A percentile compares a stretch with the other conserved stretches of the same genome.
Conservation (phyloP, 2,888 invertebrate genomes). For the Campoletis raptor region DNA sequence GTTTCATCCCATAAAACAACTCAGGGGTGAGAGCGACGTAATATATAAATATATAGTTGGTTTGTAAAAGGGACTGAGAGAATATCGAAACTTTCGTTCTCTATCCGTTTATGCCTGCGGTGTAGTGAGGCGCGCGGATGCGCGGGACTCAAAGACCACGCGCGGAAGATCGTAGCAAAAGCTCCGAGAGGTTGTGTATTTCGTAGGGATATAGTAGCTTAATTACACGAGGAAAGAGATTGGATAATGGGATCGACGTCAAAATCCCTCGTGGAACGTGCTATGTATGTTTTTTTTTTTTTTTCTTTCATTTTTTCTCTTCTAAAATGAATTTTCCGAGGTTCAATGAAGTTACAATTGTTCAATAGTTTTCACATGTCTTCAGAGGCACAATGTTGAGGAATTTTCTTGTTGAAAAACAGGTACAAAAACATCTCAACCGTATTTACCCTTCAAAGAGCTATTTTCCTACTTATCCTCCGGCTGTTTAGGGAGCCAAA, state of each 20-base stretch:
- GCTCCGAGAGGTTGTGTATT: background rate
- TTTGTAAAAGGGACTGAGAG: background rate
- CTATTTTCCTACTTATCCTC: conserved; percentile 8
- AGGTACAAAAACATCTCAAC: background rate
- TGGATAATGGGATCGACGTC: background rate
- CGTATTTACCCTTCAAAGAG: conserved; percentile 2
- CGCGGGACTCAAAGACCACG: conserved; percentile 2
- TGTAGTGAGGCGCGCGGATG: background rate
- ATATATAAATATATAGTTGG: conserved; percentile 23
- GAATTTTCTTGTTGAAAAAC: background rate
- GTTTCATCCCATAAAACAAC: conserved; percentile 68
- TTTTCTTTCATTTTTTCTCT: background rate
- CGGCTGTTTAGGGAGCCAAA: conserved; percentile 18
- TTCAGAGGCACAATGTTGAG: background rate
- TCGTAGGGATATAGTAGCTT: background rate
- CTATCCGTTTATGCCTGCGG: conserved; percentile 4
- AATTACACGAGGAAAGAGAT: conserved; percentile 1
- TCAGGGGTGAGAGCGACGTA: conserved; percentile 53
- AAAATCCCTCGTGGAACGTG: background rate
- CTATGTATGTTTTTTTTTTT: background rate
- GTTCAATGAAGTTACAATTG: background rate
- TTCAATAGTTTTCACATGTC: background rate
- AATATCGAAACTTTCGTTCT: conserved; percentile 9
- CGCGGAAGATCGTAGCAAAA: conserved; percentile 4
- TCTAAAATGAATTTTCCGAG: background rate